Base-by-base conservation (phyloP, 92 coral and sea anemone species). In the Zoanthus sansibaricus region DNA sequence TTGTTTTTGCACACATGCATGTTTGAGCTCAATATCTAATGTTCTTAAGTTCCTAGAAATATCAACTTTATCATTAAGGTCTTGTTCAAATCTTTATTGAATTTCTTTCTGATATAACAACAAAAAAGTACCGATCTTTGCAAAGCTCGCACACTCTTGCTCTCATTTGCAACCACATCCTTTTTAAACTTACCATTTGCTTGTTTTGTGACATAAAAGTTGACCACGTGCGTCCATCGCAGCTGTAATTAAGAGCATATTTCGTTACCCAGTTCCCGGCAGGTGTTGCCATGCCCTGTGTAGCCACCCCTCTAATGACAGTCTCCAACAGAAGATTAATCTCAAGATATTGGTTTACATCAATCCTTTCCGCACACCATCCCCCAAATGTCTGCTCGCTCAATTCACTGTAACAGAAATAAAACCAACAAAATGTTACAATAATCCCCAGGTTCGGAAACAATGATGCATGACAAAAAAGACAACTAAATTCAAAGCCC, bases 181-280 rank as follows among this genome's bases (percentile, higher is more conserved):
- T 13, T 33, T 11, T 25, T 69, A 12, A 30, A 51, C 87, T 88
- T 77, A 97, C 97, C 93, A 75, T 82, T 64, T 79, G 90, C 30
- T 87, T 89, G 80, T 71, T 88, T 30, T 73, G 66, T 12, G 89
- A 82, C 66, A 72, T 76, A 86, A 95, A 92, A 37, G 91, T 91
- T 82, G 83, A 46, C 99, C 99, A 97, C 42, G 70, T 59, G 66
- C n/a, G 52, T 1, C 97, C 98, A 82, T 97, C 96, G 58, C 98
- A 97, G 88, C 99, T 97, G 87, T 97, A 95, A 92, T 94, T 92
- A 48, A 97, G 89, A 13, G 95, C 92, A 75, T 93, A 97, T 90
- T 82, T 91, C 62, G 92, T 86, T 46, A 97, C 98, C 98, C 95
- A 92, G 88, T 91, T 92, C 3, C 93, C 92, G 9, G 87, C 47